Percentiles rank a stretch among this genome's conserved stretches.
These are phyloP conservation scores for Apantesis nais DNA, from an alignment of 2,888 invertebrate species.

Conservation along the genomic window DNA sequence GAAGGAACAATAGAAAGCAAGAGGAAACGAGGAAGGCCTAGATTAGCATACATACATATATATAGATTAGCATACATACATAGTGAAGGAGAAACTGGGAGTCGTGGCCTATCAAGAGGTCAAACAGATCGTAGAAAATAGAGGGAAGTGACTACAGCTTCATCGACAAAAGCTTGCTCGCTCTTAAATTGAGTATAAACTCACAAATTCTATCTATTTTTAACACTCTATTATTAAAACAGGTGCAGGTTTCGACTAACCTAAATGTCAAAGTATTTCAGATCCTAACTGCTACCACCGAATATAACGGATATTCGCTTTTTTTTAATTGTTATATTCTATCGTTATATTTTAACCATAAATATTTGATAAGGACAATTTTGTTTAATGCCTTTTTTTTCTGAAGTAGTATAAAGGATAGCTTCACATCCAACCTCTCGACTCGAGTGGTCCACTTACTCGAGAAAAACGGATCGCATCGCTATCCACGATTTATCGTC, in stretches of 20 bases:
- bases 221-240: neutral
- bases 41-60: too few relatives aligned
- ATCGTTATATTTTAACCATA: neutral
- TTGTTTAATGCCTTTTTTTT: neutral
- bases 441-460: slow-evolving; percentile 16
- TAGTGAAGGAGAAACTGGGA: too few relatives aligned
- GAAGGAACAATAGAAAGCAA: too few relatives aligned
- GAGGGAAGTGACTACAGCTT: too few relatives aligned
- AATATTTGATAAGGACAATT: neutral
- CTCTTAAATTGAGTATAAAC: too few relatives aligned
- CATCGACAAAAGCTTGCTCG: too few relatives aligned
- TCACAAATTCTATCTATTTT: neutral
- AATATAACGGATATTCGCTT: neutral
- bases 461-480: slow-evolving; percentile 21
- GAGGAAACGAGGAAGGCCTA: too few relatives aligned
- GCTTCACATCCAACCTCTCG: slow-evolving; percentile 8
- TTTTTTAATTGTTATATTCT: neutral
- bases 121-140: too few relatives aligned
- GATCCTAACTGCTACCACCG: neutral
- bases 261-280: slow-evolving; percentile 1
- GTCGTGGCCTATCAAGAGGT: too few relatives aligned
- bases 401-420: neutral
- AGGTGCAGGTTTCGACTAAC: neutral
- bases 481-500: slow-evolving; percentile 58
- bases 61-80: too few relatives aligned